Conservation (phyloP, 2,888 invertebrate species). For the Sphecodes monilicornis region DNA sequence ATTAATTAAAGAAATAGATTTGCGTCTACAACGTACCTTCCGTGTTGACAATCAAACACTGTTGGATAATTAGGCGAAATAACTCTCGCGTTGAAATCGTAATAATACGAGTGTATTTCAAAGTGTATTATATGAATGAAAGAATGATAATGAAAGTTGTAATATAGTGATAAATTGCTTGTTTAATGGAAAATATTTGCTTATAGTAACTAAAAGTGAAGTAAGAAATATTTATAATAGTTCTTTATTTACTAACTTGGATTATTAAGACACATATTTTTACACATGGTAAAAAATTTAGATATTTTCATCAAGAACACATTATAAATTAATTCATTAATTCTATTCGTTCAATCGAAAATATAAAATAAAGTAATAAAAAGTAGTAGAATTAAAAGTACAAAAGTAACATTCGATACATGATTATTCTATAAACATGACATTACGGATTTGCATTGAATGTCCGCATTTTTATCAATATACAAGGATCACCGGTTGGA, state of each 20-base stretch:
- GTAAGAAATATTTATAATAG: neutral
- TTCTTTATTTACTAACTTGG: neutral
- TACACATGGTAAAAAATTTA: neutral
- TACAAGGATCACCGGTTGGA: neutral
- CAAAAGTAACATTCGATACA: neutral
- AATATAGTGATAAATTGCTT: neutral
- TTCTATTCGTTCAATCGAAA: neutral
- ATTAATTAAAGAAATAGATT: constrained; percentile 20
- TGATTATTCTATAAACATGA: neutral
- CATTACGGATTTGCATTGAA: neutral
- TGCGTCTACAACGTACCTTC: neutral
- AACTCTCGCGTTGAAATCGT: constrained; percentile 5
- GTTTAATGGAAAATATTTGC: neutral
- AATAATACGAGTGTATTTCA: neutral
- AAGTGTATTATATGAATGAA: too few relatives aligned
- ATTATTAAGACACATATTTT: neutral
- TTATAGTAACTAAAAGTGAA: neutral
- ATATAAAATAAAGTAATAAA: neutral
- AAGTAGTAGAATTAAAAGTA: neutral
- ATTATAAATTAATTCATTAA: neutral
- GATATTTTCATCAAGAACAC: neutral
- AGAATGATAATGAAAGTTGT: neutral
- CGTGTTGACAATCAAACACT: neutral
- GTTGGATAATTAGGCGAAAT: constrained; percentile 1
- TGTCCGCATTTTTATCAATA: neutral